Evolutionary conservation across 1,140 invertebrate genomes (phyloP).

Genomic region (Heliconius eleuchia): DNA sequence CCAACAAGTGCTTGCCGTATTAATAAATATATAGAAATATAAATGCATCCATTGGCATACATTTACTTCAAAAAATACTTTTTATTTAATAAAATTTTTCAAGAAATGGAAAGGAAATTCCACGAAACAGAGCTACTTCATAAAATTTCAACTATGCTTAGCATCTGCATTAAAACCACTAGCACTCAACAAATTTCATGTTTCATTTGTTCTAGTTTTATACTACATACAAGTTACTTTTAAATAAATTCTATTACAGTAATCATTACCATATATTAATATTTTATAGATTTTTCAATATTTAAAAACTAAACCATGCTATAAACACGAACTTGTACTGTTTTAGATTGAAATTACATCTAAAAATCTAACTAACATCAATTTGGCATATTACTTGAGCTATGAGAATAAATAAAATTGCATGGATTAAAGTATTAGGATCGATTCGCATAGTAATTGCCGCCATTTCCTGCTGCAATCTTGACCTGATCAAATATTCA

Average conservation of each 20-base stretch:
- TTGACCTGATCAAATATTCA: no score
- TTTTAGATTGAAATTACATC: slow-evolving; percentile 8
- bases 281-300: background rate
- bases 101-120: background rate
- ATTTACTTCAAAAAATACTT: background rate
- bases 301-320: slow-evolving; percentile 6
- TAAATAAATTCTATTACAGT: slow-evolving; percentile 3
- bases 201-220: background rate
- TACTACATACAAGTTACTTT: background rate
- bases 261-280: background rate
- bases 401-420: slow-evolving; percentile 23
- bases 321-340: slow-evolving; percentile 1
- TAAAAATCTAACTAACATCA: slow-evolving; percentile 44
- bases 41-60: background rate
- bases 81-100: background rate
- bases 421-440: background rate
- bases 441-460: no score
- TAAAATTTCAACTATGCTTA: background rate
- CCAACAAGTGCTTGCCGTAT: background rate
- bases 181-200: background rate
- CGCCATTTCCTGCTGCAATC: no score
- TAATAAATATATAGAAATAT: no score
- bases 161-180: background rate
- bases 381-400: slow-evolving; percentile 73
- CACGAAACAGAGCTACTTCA: background rate